Evolutionary conservation across 2,113 vertebrate species (phyloP).

Genomic region (Larimichthys polyactis): DNA sequence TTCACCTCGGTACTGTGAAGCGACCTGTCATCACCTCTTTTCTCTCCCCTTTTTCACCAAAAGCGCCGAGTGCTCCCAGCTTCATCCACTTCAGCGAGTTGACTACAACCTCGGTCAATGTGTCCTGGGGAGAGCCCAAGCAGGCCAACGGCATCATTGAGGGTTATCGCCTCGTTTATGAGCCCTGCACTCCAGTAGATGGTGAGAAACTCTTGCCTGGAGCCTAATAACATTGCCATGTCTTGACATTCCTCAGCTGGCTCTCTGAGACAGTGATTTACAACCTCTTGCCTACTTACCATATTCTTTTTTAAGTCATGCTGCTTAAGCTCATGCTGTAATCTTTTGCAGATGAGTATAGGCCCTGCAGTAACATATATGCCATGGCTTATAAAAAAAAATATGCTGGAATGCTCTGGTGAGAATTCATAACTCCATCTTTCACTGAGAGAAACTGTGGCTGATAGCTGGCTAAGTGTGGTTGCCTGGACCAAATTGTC

Average conservation of each 20-base stretch:
- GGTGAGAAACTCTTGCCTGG: slow-evolving; percentile 86
- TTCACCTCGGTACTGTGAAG: background rate
- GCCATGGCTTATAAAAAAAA: slow-evolving; percentile 58
- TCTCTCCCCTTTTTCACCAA: background rate
- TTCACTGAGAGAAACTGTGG: slow-evolving; percentile 56
- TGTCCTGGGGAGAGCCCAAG: slow-evolving; percentile 94
- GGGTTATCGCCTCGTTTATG: slow-evolving; percentile 94
- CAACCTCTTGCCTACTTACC: slow-evolving; percentile 48
- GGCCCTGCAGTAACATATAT: slow-evolving; percentile 63
- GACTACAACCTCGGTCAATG: slow-evolving; percentile 98
- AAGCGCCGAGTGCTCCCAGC: slow-evolving; percentile 92
- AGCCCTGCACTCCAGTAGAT: slow-evolving; percentile 95
- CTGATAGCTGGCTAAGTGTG: slow-evolving; percentile 67
- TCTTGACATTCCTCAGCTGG: slow-evolving; percentile 66
- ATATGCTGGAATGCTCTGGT: slow-evolving; percentile 43
- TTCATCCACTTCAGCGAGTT: slow-evolving; percentile 95
- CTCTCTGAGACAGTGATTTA: slow-evolving; percentile 70
- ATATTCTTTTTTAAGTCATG: slow-evolving; percentile 57
- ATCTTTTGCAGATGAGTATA: slow-evolving; percentile 72
- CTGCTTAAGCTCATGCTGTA: slow-evolving; percentile 68
- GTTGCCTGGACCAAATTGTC: slow-evolving; percentile 69
- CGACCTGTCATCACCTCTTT: slow-evolving; percentile 17
- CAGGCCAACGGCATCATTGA: slow-evolving; percentile 96
- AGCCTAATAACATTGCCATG: slow-evolving; percentile 48
- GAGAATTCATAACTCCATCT: slow-evolving; percentile 61